Evolutionary conservation across 2,888 invertebrate species (phyloP).

Genomic region (Gryllus longicercus): DNA sequence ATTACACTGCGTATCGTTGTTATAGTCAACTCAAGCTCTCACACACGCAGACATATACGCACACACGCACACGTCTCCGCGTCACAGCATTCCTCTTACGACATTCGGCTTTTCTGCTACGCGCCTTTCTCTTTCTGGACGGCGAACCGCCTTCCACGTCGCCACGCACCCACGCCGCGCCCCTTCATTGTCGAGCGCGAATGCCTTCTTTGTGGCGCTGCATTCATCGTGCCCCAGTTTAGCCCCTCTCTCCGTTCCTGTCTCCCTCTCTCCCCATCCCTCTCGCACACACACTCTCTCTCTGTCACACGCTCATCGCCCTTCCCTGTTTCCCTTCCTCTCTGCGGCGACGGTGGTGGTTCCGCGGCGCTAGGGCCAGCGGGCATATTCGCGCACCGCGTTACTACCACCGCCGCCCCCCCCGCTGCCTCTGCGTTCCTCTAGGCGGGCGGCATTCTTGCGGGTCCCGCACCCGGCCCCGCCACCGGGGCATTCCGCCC

Average conservation of each 20-base stretch:
- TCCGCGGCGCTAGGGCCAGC: no score
- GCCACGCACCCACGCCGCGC: no score
- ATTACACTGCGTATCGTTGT: no score
- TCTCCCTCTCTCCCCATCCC: neutral
- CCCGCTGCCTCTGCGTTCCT: neutral
- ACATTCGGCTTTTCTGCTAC: no score
- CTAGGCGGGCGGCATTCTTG: neutral
- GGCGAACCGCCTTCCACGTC: no score
- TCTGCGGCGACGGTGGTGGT: neutral
- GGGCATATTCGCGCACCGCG: no score
- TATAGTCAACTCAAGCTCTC: no score
- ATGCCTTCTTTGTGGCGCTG: neutral
- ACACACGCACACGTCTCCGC: no score
- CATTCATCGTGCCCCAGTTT: neutral
- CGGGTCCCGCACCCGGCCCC: neutral
- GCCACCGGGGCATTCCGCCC: neutral
- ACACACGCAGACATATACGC: no score
- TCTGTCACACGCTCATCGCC: neutral
- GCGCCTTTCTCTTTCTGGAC: no score
- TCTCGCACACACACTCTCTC: neutral
- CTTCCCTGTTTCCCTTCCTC: neutral
- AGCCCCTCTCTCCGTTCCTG: neutral
- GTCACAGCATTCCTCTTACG: no score
- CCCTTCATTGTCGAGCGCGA: neutral
- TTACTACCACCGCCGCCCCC: neutral